Evolutionary conservation across 2,888 invertebrate genomes (phyloP).

Genomic region (Notodromas monacha): DNA sequence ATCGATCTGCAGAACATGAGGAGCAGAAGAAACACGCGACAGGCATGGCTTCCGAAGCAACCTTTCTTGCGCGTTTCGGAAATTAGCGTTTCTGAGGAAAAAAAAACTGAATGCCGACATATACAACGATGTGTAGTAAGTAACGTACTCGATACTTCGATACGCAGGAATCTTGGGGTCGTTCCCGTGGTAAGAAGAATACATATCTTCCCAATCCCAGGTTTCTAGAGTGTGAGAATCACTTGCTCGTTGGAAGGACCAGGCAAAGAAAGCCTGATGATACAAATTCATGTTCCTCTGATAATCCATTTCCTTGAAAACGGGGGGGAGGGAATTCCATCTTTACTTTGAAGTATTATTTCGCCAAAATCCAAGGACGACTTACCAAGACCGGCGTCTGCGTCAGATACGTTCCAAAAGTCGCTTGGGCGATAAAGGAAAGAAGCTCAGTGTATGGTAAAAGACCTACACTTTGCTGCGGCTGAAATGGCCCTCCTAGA

Average conservation of each 20-base stretch:
- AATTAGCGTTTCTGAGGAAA: too few relatives aligned
- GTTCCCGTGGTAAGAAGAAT: too few relatives aligned
- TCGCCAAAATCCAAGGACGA: not conserved
- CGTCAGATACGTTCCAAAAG: conserved; percentile 32
- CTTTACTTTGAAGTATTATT: not conserved
- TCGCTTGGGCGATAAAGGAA: conserved; percentile 36
- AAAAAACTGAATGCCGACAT: too few relatives aligned
- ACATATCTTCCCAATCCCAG: too few relatives aligned
- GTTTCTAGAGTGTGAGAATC: too few relatives aligned
- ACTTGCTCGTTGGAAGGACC: conserved; percentile 24
- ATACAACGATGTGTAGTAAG: too few relatives aligned
- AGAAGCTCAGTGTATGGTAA: conserved; percentile 37
- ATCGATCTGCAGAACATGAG: too few relatives aligned
- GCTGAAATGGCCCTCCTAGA: conserved; percentile 29
- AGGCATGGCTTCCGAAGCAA: too few relatives aligned
- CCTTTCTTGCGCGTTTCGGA: too few relatives aligned
- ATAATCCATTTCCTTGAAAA: conserved; percentile 1
- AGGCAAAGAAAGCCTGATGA: conserved; percentile 25
- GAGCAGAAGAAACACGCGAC: too few relatives aligned
- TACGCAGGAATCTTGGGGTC: too few relatives aligned
- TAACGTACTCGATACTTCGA: too few relatives aligned
- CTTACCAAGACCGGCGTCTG: conserved; percentile 20
- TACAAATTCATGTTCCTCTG: conserved; percentile 21
- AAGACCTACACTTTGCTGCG: conserved; percentile 27
- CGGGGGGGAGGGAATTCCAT: not conserved